Evolutionary conservation across 2,113 vertebrate species (phyloP).

Genomic region (Symphodus melops): DNA sequence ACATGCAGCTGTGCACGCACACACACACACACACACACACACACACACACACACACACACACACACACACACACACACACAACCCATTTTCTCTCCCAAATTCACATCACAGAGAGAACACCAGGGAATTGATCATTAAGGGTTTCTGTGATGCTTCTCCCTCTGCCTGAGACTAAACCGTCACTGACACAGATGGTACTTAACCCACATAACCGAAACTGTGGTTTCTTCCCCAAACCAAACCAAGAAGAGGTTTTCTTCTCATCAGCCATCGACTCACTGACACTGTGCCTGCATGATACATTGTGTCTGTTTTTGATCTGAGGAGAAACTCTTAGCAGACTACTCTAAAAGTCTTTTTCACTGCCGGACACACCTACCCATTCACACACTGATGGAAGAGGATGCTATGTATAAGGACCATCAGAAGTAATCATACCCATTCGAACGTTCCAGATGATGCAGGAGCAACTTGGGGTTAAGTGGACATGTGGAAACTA

Average conservation of each 20-base stretch:
- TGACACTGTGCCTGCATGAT: neutral
- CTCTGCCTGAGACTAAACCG: conserved; percentile 19
- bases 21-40: conserved; percentile 22
- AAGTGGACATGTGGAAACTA: too few species aligned
- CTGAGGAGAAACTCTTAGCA: too few species aligned
- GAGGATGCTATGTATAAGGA: too few species aligned
- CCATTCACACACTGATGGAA: too few species aligned
- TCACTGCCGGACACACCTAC: too few species aligned
- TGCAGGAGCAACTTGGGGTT: too few species aligned
- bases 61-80: conserved; percentile 16
- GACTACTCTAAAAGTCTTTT: too few species aligned
- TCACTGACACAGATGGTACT: conserved; percentile 31
- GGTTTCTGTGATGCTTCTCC: conserved; percentile 24
- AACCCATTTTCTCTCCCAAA: conserved; percentile 62
- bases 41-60: conserved; percentile 1
- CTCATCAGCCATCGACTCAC: neutral
- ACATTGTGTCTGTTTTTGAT: too few species aligned
- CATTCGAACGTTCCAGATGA: too few species aligned
- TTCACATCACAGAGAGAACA: conserved; percentile 52
- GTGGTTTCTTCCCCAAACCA: neutral
- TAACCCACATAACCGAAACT: conserved; percentile 37
- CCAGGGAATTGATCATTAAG: conserved; percentile 57
- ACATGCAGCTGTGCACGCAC: conserved; percentile 12
- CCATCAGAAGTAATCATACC: too few species aligned
- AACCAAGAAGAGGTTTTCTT: neutral